Conservation (phyloP, 2,113 vertebrate genomes). For the Mesitornis unicolor region DNA sequence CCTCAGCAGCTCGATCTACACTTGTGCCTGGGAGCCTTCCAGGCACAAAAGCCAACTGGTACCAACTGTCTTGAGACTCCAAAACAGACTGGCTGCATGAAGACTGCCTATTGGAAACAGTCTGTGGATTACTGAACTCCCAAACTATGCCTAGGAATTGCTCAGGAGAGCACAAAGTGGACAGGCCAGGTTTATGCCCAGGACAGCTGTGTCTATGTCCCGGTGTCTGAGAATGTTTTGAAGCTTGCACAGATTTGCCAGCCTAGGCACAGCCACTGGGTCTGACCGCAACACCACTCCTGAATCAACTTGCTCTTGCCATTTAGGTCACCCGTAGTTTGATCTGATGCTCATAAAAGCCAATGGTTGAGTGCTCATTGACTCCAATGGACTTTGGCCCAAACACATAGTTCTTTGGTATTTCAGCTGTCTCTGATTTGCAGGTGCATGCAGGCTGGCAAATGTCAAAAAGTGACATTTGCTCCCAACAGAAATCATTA, state of each 20-base stretch:
- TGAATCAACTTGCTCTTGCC: not conserved
- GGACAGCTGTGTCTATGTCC: not conserved
- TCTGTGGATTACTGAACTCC: not conserved
- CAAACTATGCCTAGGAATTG: not conserved
- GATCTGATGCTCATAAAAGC: not conserved
- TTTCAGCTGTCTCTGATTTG: not conserved
- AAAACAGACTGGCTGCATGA: not conserved
- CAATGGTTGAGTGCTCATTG: not conserved
- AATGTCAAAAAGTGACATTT: not conserved
- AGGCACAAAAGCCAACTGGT: not conserved
- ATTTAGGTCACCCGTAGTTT: not conserved
- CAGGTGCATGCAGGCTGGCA: not conserved
- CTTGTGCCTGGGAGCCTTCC: not conserved
- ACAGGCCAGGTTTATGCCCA: not conserved
- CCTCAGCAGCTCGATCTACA: not conserved
- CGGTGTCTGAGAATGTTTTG: not conserved
- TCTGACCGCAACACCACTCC: not conserved
- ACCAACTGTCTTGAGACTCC: not conserved
- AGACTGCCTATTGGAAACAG: not conserved
- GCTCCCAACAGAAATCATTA: not conserved
- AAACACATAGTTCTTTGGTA: not conserved
- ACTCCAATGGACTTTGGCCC: not conserved
- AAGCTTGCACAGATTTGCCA: not conserved
- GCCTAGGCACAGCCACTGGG: not conserved
- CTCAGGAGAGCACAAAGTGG: fast-evolving